Percentiles rank a stretch among this genome's conserved stretches.
Conservation (phyloP, 2,113 vertebrate species). For the Zosterops borbonicus region DNA sequence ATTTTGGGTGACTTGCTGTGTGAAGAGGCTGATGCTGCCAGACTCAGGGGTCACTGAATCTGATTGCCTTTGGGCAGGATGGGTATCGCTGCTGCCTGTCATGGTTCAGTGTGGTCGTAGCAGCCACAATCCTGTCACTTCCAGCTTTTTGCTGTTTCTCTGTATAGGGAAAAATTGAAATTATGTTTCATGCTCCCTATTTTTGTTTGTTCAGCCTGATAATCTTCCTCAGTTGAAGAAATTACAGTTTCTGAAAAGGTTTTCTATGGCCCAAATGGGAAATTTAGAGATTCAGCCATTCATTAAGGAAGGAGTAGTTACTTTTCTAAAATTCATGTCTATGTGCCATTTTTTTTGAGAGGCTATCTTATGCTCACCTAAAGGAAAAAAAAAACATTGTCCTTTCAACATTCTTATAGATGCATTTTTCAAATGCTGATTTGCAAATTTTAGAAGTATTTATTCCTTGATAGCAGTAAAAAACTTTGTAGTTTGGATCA, state of each 20-base stretch:
- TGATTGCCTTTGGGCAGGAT: neutral
- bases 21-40: neutral
- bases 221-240: neutral
- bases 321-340: neutral
- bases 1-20: neutral
- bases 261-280: neutral
- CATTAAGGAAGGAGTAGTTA: neutral
- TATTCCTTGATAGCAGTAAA: neutral
- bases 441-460: neutral
- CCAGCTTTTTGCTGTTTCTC: neutral
- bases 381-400: neutral
- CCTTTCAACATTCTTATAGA: neutral
- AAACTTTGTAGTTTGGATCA: neutral
- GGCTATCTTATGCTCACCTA: neutral
- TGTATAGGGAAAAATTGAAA: neutral
- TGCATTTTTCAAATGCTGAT: neutral
- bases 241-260: neutral
- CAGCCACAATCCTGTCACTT: neutral
- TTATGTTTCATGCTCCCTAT: neutral
- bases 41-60: neutral
- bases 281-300: neutral
- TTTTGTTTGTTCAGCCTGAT: neutral
- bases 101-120: neutral
- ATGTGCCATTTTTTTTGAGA: neutral
- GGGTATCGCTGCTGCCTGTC: accelerated